These are phyloP conservation scores for Zoanthus solanderi DNA, from an alignment of 92 coral and sea anemone species.

Conservation along the genomic window DNA sequence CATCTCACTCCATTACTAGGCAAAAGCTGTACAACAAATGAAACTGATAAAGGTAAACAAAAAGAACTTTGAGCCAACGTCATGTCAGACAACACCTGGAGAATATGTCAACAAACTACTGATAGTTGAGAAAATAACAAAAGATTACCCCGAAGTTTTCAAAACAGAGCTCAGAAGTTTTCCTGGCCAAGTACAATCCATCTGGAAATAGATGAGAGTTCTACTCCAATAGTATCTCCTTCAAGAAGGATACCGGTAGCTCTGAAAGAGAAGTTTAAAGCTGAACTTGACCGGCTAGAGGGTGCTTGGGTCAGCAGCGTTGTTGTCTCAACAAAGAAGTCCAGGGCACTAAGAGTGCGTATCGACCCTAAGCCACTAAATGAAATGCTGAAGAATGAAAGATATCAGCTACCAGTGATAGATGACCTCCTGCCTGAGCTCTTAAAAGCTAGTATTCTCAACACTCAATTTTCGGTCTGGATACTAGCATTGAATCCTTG, in stretches of 20 bases:
- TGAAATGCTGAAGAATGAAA: conserved; percentile 18
- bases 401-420: conserved; percentile 4
- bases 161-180: neutral
- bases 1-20: conserved; percentile 40
- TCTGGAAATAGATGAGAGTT: neutral
- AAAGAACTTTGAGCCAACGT: conserved; percentile 47
- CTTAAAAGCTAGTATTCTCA: conserved; percentile 45
- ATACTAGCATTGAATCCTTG: conserved; percentile 30
- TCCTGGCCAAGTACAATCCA: neutral
- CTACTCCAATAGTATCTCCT: neutral
- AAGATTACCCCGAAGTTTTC: neutral
- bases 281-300: conserved; percentile 19
- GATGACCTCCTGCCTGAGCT: conserved; percentile 31
- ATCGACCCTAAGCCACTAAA: conserved; percentile 34
- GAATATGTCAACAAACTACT: neutral
- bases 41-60: neutral
- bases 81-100: neutral
- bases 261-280: conserved; percentile 15
- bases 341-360: neutral
- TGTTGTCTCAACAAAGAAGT: conserved; percentile 29
- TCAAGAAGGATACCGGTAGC: conserved; percentile 11
- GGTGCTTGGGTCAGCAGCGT: conserved; percentile 42
- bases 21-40: conserved; percentile 53
- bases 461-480: conserved; percentile 13
- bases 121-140: neutral